Conservation (phyloP, 1,140 invertebrate genomes). For the Apis dorsata region DNA sequence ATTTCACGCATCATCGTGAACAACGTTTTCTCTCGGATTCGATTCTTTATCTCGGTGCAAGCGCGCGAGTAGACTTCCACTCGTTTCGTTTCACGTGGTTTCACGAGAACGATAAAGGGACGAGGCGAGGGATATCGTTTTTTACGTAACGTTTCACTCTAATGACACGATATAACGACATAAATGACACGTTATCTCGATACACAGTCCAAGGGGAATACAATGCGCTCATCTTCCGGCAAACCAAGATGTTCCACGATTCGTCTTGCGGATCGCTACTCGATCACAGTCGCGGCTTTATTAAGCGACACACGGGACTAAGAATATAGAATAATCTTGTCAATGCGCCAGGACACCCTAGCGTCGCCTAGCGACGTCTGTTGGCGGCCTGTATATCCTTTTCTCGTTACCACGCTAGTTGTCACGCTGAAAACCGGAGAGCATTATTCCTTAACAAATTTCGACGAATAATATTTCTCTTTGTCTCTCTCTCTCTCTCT, state of each 20-base stretch:
- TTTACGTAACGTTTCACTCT: not conserved
- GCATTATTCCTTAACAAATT: no score
- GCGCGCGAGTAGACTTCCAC: no score
- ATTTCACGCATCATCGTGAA: no score
- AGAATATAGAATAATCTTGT: slow-evolving; percentile 36
- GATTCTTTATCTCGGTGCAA: no score
- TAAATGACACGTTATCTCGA: not conserved
- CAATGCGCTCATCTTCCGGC: not conserved
- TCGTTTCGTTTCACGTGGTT: not conserved
- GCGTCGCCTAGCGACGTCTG: not conserved
- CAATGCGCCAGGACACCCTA: slow-evolving; percentile 27
- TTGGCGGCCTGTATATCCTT: no score
- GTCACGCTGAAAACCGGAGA: no score
- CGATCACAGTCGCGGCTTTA: not conserved
- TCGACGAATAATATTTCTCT: no score
- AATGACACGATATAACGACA: not conserved
- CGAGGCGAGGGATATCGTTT: no score
- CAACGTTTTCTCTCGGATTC: no score
- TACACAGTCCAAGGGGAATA: not conserved
- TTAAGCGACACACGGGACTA: not conserved
- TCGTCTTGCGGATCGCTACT: not conserved
- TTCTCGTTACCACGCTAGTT: not conserved
- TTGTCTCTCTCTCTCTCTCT: no score
- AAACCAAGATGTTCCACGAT: no score
- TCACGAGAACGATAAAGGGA: not conserved